Evolutionary conservation across 2,888 invertebrate genomes (phyloP), one percentile per base, ranked within the genome.

Genomic region (Oscheius sp.): DNA sequence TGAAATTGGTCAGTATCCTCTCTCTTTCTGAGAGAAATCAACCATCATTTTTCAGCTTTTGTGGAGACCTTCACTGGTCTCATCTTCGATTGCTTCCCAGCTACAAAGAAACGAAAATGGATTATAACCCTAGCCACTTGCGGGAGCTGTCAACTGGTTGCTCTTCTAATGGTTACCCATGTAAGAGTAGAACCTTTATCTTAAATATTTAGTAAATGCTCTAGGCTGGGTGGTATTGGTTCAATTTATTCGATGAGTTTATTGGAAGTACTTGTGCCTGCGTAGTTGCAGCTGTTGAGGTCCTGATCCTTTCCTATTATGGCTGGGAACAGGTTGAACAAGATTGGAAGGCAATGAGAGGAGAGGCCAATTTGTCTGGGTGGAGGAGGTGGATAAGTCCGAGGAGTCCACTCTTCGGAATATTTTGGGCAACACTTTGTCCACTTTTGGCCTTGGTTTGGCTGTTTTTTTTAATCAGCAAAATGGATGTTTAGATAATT

Each of bases 51-150:
- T 50, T 25, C 61, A 73, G 72, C 70, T 2, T 46, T 65, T 23
- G 69, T 75, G 15, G 75, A 74, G 66, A 55, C 46, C 3, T 57
- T 72, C 15, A 61, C 61, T 17, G 53, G 69, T 3, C 69, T 61
- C 25, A 15, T 69, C 8, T 25, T 50, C 12, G 69, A 69, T 64
- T 69, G 65, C n/a, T 69, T 69, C 52, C 67, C 46, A 15, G 37
- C 37, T 29, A 42, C 64, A 4, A 50, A 61, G 10, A 63, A 50
- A 23, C 53, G 46, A 25, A 66, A 65, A 5, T 70, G 66, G 69
- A 17, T 45, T 29, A 58, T 66, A 8, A 58, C 65, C n/a, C n/a
- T 64, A 2, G 12, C 17, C 17, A 53, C 61, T 10, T 72, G 66
- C 8, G 2, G 20, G 2, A 52, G 50, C 4, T 61, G 68, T 17